Evolutionary conservation across 2,888 invertebrate genomes (phyloP).

Genomic region (Scaptomyza reducta): DNA sequence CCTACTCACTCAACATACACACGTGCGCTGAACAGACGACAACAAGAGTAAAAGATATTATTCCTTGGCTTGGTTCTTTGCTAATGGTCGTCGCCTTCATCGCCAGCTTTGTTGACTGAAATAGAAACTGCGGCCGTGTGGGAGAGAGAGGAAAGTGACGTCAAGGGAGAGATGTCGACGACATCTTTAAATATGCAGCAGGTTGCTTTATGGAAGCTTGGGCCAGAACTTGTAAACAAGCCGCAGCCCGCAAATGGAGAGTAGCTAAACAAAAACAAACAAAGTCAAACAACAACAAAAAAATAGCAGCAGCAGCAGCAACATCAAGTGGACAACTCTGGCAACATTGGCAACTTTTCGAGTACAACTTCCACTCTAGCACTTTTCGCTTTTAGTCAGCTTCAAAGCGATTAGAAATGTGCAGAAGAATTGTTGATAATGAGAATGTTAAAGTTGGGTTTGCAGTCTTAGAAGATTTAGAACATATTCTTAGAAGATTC

Average conservation of each 20-base stretch:
- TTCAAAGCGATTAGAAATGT: constrained; percentile 1
- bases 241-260: constrained; percentile 73
- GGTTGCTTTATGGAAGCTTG: constrained; percentile 42
- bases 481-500: too few species aligned
- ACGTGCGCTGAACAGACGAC: constrained; percentile 42
- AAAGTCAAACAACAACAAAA: constrained; percentile 35
- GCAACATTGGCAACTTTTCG: constrained; percentile 43
- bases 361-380: constrained; percentile 56
- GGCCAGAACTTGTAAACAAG: constrained; percentile 64
- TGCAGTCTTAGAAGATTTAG: too few species aligned
- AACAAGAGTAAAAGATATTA: constrained; percentile 54
- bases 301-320: constrained; percentile 4
- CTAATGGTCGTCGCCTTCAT: constrained; percentile 59
- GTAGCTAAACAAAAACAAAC: constrained; percentile 63
- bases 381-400: constrained; percentile 24
- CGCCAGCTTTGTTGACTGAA: constrained; percentile 70
- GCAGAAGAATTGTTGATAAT: constrained; percentile 1
- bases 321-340: constrained; percentile 50
- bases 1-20: constrained; percentile 23
- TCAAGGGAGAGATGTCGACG: constrained; percentile 51
- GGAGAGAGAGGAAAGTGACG: neutral
- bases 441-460: too few species aligned
- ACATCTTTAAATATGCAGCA: constrained; percentile 78
- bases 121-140: constrained; percentile 1
- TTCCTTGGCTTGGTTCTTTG: constrained; percentile 42